phyloP scores from a whole-genome alignment of 2,888 invertebrate genomes.

The Corythucha ciliata region DNA sequence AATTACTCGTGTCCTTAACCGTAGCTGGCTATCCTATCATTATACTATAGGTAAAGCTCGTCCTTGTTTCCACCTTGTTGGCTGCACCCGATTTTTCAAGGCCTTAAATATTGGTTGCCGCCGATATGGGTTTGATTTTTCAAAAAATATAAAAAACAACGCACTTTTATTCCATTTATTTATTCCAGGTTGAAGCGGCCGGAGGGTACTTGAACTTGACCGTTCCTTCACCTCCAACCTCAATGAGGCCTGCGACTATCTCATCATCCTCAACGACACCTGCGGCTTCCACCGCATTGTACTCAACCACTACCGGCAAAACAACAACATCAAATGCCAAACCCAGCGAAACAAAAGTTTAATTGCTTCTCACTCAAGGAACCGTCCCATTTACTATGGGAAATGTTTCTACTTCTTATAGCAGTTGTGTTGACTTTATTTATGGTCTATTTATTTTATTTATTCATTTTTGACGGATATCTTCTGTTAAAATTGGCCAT shows the following conservation, averaged over 20 bases:
- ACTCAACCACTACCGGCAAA: conserved; percentile 6
- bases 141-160: too few species aligned
- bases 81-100: too few species aligned
- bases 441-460: conserved; percentile 25
- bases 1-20: too few species aligned
- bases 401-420: conserved; percentile 22
- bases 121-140: too few species aligned
- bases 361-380: background rate
- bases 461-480: conserved; percentile 26
- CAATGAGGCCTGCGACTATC: conserved; percentile 5
- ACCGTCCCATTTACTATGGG: conserved; percentile 20
- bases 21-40: too few species aligned
- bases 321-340: conserved; percentile 7
- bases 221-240: conserved; percentile 24
- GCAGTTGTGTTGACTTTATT: conserved; percentile 21
- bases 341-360: background rate
- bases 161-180: too few species aligned
- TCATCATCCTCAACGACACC: conserved; percentile 8
- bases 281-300: background rate
- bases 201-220: conserved; percentile 30
- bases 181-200: conserved; percentile 26
- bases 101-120: too few species aligned
- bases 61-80: too few species aligned
- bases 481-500: conserved; percentile 24
- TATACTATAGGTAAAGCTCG: too few species aligned